Base-by-base conservation (phyloP, 2,113 vertebrate genomes). In the Pungitius pungitius region DNA sequence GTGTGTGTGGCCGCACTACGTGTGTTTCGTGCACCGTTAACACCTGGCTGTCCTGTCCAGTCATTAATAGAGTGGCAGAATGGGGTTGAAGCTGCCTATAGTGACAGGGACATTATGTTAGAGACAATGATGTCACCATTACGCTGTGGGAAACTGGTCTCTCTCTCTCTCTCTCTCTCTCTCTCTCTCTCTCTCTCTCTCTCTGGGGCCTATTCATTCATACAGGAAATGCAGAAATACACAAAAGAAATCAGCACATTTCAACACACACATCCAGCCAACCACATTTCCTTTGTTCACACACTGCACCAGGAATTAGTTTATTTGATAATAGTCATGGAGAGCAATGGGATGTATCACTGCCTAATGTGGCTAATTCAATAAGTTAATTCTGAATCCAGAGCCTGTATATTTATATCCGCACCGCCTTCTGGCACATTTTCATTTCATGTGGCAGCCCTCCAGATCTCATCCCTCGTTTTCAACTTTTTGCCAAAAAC, bases 401-500 rank as follows among this genome's bases (percentile, higher is more conserved):
- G 37, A 20, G 60, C 58, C 70, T 45, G 61, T 79, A 7, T 83
- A 85, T 89, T 85, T 79, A 65, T 71, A 82, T 65, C 55, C 55
- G 13, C 56, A 8, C 40, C 58, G 60, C 74, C 22, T 83, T 74
- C 76, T 84, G 85, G 75, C 78, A 47, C 43, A 18, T 7, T 82
- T 81, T 87, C 45, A 69, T 76, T 81, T 70, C 40, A 60, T 14
- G 33, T 89, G 82, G 86, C 83, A 68, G 73, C 59, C 33, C 67
- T 85, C 87, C 90, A 91, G 69, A 88, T 88, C 78, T 75, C 80
- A 87, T 84, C 74, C 62, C 77, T 83, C 86, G 81, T 85, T 89
- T 87, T 86, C 33, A 84, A 85, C 86, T 83, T 87, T n/a, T 80
- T 86, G 86, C 87, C 90, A 88, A 83, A 89, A 89, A 83, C 82